A percentile compares a stretch with the other conserved stretches of the same genome.
Conservation (phyloP, 2,797 vertebrate species). For the Gambelia wislizenii region DNA sequence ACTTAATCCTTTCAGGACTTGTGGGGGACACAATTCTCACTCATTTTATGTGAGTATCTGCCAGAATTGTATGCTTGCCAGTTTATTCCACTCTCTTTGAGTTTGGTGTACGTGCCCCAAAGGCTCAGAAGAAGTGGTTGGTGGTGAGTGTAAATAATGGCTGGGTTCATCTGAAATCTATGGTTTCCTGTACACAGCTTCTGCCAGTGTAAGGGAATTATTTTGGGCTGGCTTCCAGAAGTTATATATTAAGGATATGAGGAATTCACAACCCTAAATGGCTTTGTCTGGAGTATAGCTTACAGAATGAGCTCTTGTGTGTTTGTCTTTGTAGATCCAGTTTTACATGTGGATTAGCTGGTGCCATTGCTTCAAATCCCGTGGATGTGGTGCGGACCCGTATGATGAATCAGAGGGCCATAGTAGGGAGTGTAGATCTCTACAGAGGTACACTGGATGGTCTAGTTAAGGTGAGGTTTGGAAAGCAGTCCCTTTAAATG, state of each 20-base stretch:
- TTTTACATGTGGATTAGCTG: slow-evolving; percentile 93
- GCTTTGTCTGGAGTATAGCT: fast-evolving
- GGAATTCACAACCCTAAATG: fast-evolving
- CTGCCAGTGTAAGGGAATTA: background rate
- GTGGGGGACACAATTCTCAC: slow-evolving; percentile 94
- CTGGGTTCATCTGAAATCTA: background rate
- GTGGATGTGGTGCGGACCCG: slow-evolving; percentile 96
- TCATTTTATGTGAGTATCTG: slow-evolving; percentile 89
- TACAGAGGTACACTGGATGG: slow-evolving; percentile 96
- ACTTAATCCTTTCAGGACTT: slow-evolving; percentile 90
- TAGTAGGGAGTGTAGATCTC: slow-evolving; percentile 86
- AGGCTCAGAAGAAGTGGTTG: background rate
- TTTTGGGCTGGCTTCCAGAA: background rate
- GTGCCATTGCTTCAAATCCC: slow-evolving; percentile 95
- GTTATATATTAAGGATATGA: background rate
- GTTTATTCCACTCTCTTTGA: background rate
- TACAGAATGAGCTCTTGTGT: background rate
- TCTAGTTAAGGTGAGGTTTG: slow-evolving; percentile 83
- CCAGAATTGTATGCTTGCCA: background rate
- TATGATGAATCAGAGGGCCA: slow-evolving; percentile 97
- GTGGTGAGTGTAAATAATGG: background rate
- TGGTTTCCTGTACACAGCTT: background rate
- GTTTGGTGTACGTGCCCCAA: background rate
- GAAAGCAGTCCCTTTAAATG: no score
- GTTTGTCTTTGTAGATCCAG: slow-evolving; percentile 84